These are phyloP conservation scores for Oenanthe oenanthe DNA, from an alignment of 2,113 vertebrate genomes.

Conservation along the genomic window DNA sequence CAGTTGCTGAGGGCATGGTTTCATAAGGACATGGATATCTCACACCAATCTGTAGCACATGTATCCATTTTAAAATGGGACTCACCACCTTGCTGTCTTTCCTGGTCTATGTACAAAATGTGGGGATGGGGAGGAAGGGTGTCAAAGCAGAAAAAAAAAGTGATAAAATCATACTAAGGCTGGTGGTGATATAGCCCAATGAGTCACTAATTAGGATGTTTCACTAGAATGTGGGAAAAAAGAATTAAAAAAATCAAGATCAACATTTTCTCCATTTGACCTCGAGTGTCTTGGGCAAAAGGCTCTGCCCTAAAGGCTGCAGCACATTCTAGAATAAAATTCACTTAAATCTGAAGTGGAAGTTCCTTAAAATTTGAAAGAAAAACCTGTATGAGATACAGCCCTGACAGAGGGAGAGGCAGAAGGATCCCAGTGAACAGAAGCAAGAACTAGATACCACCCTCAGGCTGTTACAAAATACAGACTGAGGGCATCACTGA, in stretches of 20 bases:
- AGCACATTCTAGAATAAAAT: background rate
- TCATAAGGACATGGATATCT: background rate
- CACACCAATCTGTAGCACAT: fast-evolving
- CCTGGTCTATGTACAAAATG: background rate
- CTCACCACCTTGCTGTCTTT: background rate
- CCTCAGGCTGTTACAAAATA: background rate
- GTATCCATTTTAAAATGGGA: background rate
- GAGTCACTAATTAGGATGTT: background rate
- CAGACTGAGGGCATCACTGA: background rate
- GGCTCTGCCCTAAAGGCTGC: background rate
- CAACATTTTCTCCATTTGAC: background rate
- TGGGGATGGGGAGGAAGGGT: fast-evolving
- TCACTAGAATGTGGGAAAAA: background rate
- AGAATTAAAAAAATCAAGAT: background rate
- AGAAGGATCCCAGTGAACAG: background rate
- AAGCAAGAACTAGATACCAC: background rate
- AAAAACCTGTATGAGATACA: background rate
- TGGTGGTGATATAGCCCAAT: background rate
- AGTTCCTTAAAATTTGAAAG: background rate
- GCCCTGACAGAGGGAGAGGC: background rate
- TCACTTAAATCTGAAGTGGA: background rate
- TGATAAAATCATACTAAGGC: background rate
- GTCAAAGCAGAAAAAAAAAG: background rate
- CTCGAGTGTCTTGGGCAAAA: background rate
- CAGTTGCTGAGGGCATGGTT: background rate